phyloP scores from a whole-genome alignment of 2,888 invertebrate genomes.

The Andrena fulva region DNA sequence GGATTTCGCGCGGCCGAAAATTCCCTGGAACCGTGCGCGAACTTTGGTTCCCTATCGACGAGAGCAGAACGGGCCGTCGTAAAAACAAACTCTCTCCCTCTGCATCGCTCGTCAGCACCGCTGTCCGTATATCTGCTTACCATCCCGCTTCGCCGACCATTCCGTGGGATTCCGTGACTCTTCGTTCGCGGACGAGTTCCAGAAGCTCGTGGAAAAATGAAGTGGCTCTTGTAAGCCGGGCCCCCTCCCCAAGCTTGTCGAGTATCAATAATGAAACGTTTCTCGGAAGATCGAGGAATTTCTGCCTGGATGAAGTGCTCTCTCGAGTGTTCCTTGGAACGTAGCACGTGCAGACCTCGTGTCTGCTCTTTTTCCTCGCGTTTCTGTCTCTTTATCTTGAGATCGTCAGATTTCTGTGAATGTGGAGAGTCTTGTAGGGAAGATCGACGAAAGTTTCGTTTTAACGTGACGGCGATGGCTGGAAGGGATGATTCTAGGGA shows the following conservation, averaged over 20 bases:
- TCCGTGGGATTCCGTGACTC: not conserved
- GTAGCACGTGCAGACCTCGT: not conserved
- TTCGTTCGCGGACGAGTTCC: conserved; percentile 11
- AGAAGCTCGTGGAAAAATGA: conserved; percentile 3
- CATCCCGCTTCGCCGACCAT: not conserved
- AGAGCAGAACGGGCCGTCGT: conserved; percentile 41
- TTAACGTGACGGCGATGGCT: not conserved
- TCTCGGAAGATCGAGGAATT: conserved; percentile 10
- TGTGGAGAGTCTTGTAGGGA: not conserved
- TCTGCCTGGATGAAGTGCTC: conserved; percentile 13
- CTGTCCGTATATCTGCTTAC: not conserved
- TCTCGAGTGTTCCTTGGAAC: not conserved
- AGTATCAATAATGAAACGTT: conserved; percentile 2
- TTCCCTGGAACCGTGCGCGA: conserved; percentile 12
- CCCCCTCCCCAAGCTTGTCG: not conserved
- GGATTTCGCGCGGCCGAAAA: conserved; percentile 45
- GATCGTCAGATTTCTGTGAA: not conserved
- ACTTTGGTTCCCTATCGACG: conserved; percentile 38
- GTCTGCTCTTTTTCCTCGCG: not conserved
- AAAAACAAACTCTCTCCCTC: conserved; percentile 13
- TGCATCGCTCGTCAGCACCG: not conserved
- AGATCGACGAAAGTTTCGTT: not conserved
- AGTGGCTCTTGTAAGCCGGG: not conserved
- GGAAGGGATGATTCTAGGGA: not conserved
- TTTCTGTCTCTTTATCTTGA: not conserved